These are phyloP conservation scores for Polyploca ridens DNA, from an alignment of 2,888 invertebrate genomes.

Conservation along the genomic window DNA sequence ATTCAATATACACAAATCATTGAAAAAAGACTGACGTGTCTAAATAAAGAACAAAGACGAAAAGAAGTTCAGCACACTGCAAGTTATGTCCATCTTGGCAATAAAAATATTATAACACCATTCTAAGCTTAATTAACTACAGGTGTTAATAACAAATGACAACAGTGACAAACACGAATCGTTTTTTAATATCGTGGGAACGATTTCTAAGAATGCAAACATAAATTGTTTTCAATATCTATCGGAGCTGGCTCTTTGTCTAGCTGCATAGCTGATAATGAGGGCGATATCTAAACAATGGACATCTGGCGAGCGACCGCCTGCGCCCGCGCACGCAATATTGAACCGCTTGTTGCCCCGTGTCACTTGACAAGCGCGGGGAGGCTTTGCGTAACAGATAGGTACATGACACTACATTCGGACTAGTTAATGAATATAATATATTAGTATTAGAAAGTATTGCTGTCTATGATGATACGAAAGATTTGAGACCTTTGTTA, in stretches of 20 bases:
- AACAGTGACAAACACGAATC: conserved; percentile 34
- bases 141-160: background rate
- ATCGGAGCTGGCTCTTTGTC: conserved; percentile 37
- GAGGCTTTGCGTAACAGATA: conserved; percentile 46
- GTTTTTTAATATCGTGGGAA: conserved; percentile 30
- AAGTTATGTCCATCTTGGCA: too few species aligned
- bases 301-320: conserved; percentile 52
- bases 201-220: conserved; percentile 3
- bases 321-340: conserved; percentile 36
- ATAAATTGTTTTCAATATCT: conserved; percentile 23
- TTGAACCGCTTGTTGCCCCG: conserved; percentile 24
- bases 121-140: too few species aligned
- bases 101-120: too few species aligned
- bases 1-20: too few species aligned
- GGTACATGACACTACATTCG: conserved; percentile 40
- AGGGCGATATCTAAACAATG: conserved; percentile 58
- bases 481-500: too few species aligned
- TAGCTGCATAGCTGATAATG: conserved; percentile 42
- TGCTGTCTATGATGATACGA: too few species aligned
- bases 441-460: conserved; percentile 5
- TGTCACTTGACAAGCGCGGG: conserved; percentile 26
- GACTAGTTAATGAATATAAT: conserved; percentile 11
- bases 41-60: too few species aligned
- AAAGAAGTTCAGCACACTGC: too few species aligned
- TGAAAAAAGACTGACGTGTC: too few species aligned